phyloP scores from a whole-genome alignment of 2,888 invertebrate species.

The Hetaerina titia region DNA sequence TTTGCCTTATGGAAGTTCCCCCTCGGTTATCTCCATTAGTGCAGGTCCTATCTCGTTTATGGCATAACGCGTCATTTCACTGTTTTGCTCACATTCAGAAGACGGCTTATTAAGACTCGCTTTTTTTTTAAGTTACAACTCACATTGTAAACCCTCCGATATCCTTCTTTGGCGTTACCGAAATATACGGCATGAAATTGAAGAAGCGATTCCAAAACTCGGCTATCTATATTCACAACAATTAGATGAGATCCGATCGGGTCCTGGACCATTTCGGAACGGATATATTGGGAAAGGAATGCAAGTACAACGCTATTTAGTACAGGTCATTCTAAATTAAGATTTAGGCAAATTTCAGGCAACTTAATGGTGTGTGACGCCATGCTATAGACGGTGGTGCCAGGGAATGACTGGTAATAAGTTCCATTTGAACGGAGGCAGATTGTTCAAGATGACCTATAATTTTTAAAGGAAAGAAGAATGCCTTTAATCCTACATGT shows the following conservation, averaged over 20 bases:
- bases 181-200: neutral
- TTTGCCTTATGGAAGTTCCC: neutral
- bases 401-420: too few relatives aligned
- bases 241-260: neutral
- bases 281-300: neutral
- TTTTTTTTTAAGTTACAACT: neutral
- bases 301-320: too few relatives aligned
- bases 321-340: too few relatives aligned
- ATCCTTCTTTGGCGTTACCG: neutral
- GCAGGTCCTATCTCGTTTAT: neutral
- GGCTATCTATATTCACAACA: neutral
- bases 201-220: constrained; percentile 44
- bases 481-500: too few relatives aligned
- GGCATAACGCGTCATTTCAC: constrained; percentile 1
- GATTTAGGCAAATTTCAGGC: too few relatives aligned
- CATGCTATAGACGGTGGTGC: too few relatives aligned
- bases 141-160: neutral
- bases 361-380: too few relatives aligned
- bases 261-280: neutral
- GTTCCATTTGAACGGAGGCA: too few relatives aligned
- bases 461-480: too few relatives aligned
- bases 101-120: constrained; percentile 26
- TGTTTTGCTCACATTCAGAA: neutral
- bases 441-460: too few relatives aligned
- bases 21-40: constrained; percentile 27